Conservation (phyloP, 2,797 vertebrate genomes). For the Triplophysa bombifrons region DNA sequence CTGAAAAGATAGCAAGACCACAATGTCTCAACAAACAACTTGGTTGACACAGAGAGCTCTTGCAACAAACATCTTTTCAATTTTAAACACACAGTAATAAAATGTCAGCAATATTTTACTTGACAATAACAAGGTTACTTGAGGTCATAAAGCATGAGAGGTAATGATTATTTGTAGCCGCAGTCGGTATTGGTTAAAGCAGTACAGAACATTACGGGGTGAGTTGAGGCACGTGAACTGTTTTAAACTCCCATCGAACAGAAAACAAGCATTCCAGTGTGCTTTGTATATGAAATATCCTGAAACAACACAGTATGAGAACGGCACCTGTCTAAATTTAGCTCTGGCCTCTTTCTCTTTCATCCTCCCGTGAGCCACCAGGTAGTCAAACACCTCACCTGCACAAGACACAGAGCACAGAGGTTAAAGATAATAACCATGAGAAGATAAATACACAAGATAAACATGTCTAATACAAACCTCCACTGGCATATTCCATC, state of each 20-base stretch:
- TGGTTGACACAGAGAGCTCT: no score
- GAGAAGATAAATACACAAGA: not conserved
- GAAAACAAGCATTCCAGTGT: constrained; percentile 30
- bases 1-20: not conserved
- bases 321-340: constrained; percentile 95
- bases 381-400: constrained; percentile 96
- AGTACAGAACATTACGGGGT: not conserved
- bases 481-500: constrained; percentile 99
- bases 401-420: constrained; percentile 52
- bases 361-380: constrained; percentile 96
- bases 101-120: no score
- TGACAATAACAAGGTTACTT: no score
- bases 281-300: not conserved
- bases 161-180: not conserved
- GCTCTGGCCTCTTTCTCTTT: constrained; percentile 96
- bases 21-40: not conserved
- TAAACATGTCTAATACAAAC: constrained; percentile 75
- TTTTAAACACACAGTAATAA: no score
- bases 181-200: not conserved
- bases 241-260: not conserved
- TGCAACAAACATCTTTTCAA: no score
- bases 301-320: constrained; percentile 34
- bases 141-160: not conserved
- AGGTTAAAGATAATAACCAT: constrained; percentile 8
- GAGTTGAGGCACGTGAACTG: not conserved